phyloP scores from a whole-genome alignment of 1,140 invertebrate species.

The Meloidogyne hapla region DNA sequence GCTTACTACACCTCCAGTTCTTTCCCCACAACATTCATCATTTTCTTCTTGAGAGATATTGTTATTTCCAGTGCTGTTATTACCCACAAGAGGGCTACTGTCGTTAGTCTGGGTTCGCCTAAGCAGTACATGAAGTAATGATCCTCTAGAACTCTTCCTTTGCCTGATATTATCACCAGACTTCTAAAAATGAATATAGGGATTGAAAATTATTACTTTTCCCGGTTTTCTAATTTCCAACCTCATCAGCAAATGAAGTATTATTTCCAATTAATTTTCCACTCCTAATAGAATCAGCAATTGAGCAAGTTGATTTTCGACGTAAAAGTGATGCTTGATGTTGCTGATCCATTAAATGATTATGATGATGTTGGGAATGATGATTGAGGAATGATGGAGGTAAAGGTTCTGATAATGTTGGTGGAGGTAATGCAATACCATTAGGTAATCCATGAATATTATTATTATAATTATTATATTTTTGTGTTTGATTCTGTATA shows the following conservation, averaged over 20 bases:
- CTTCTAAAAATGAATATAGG: neutral
- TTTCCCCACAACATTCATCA: neutral
- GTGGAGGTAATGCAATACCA: neutral
- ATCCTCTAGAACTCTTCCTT: neutral
- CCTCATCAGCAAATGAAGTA: neutral
- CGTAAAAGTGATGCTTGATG: neutral
- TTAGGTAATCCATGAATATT: neutral
- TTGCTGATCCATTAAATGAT: conserved; percentile 3
- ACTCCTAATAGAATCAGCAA: conserved; percentile 9
- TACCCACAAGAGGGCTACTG: conserved; percentile 19
- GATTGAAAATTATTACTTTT: no score
- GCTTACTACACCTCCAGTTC: neutral
- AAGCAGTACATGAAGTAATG: neutral
- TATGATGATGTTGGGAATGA: neutral
- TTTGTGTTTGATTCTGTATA: conserved; percentile 2
- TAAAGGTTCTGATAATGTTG: neutral
- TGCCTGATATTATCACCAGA: neutral
- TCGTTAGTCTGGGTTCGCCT: conserved; percentile 19
- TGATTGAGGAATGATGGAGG: neutral
- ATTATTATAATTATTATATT: neutral
- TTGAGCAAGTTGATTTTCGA: conserved; percentile 24
- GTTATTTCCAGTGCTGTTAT: neutral
- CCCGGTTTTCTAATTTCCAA: neutral
- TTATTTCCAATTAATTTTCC: neutral
- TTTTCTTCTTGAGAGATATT: conserved; percentile 10